These are phyloP conservation scores for Emys orbicularis DNA, from an alignment of 2,797 vertebrate genomes.

Conservation along the genomic window DNA sequence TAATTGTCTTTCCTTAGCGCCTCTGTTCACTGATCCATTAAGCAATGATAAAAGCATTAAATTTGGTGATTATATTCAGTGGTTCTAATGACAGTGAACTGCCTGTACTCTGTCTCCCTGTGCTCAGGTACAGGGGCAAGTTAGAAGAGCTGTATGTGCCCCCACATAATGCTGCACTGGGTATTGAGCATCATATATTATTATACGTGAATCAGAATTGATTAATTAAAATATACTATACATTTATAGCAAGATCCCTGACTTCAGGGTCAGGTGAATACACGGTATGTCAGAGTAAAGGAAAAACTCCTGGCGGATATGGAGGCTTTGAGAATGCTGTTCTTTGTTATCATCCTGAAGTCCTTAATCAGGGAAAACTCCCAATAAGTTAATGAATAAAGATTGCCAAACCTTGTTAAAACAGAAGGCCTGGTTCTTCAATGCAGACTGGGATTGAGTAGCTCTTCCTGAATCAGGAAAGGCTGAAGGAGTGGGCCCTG, in stretches of 20 bases:
- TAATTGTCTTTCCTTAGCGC: conserved; percentile 77
- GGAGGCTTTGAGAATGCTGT: fast-evolving
- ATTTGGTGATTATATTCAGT: conserved; percentile 77
- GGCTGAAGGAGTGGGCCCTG: fast-evolving
- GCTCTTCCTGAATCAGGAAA: background rate
- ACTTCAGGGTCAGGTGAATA: background rate
- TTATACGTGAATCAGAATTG: background rate
- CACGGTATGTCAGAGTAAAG: background rate
- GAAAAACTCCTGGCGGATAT: background rate
- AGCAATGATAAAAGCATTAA: conserved; percentile 80
- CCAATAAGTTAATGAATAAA: background rate
- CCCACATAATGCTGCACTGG: background rate
- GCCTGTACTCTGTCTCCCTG: conserved; percentile 64
- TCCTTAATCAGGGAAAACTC: background rate
- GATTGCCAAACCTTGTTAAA: fast-evolving
- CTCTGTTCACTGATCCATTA: conserved; percentile 78
- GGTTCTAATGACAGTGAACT: conserved; percentile 75
- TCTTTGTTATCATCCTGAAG: background rate
- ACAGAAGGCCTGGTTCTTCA: background rate
- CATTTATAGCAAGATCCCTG: background rate
- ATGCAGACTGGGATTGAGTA: fast-evolving
- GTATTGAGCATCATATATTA: background rate
- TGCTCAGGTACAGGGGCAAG: conserved; percentile 63
- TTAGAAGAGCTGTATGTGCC: conserved; percentile 16
- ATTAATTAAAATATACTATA: background rate